phyloP scores from a whole-genome alignment of 1,140 invertebrate species.

The Tetranychus urticae region DNA sequence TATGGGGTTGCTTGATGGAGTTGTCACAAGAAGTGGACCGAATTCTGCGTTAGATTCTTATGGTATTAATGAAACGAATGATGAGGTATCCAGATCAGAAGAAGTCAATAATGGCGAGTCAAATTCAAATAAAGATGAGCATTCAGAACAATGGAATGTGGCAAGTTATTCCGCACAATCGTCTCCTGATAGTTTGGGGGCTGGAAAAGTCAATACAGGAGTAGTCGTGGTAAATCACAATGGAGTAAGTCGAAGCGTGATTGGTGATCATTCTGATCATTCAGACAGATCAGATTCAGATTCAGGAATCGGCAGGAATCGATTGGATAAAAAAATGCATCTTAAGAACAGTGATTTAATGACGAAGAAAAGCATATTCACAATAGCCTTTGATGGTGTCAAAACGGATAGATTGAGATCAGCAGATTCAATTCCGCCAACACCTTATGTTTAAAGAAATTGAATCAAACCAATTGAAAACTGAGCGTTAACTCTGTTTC shows the following conservation, averaged over 20 bases:
- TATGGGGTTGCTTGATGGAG: neutral
- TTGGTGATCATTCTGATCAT: neutral
- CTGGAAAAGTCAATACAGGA: too few species aligned
- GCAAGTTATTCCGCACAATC: too few species aligned
- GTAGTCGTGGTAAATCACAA: neutral
- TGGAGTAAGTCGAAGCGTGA: neutral
- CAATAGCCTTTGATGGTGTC: slow-evolving; percentile 69
- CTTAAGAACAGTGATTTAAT: slow-evolving; percentile 25
- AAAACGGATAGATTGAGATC: slow-evolving; percentile 26
- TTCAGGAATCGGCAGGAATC: slow-evolving; percentile 9
- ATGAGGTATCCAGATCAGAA: too few species aligned
- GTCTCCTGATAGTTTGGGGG: too few species aligned
- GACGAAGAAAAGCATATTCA: slow-evolving; percentile 78
- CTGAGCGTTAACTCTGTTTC: too few species aligned
- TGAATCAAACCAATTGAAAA: too few species aligned
- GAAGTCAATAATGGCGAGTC: too few species aligned
- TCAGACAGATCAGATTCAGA: slow-evolving; percentile 10
- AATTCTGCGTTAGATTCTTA: too few species aligned
- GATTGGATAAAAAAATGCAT: neutral
- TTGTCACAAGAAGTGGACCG: neutral
- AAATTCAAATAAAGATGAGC: too few species aligned
- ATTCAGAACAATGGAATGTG: too few species aligned
- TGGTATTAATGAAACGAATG: too few species aligned
- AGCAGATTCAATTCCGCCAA: slow-evolving; percentile 1
- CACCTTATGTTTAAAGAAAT: neutral